Base-by-base conservation (phyloP, 2,113 vertebrate genomes). In the Numenius arquata region DNA sequence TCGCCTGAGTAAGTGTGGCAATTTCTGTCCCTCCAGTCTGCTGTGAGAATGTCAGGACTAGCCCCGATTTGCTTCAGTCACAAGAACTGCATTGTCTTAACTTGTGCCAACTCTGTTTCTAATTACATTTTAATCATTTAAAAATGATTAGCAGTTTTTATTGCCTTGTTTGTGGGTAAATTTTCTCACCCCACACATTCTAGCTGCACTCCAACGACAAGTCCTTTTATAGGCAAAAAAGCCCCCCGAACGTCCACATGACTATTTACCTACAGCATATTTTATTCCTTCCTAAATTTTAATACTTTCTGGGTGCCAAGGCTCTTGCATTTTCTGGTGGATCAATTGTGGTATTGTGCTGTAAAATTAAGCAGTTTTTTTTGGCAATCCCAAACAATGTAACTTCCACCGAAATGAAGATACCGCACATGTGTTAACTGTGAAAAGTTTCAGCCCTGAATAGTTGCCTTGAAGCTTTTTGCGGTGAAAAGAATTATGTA, bases 41-140 rank as follows among this genome's bases (percentile, higher is more conserved):
- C 94, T 95, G 95, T 91, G 92, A 92, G 87, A 96, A 95, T 93
- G 92, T 91, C 87, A 95, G 94, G 84, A 82, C 96, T 76, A 94
- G 95, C 96, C 95, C 89, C 92, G 95, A 90, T 97, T 93, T 2
- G 7, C 93, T 87, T 89, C 89, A 95, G 92, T 96, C 95, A 95
- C 95, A 96, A 95, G 96, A 96, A 95, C 87, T 87, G 87, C 81
- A 94, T 92, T 96, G 96, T 97, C 96, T 97, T 94, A 96, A 97
- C 96, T 96, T 92, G 91, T 95, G 95, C 96, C 94, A 97, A 93
- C 96, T 95, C 95, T 95, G 96, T 91, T 97, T 97, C 95, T 96
- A 96, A 96, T 96, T 97, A 95, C 93, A 89, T 95, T 96, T 95
- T 95, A 96, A 96, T 97, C 96, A 96, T 96, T 97, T 96, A 96